Percentiles rank a stretch among this genome's conserved stretches.
These are phyloP conservation scores for Sesamia inferens DNA, from an alignment of 2,888 invertebrate genomes.

Conservation along the genomic window DNA sequence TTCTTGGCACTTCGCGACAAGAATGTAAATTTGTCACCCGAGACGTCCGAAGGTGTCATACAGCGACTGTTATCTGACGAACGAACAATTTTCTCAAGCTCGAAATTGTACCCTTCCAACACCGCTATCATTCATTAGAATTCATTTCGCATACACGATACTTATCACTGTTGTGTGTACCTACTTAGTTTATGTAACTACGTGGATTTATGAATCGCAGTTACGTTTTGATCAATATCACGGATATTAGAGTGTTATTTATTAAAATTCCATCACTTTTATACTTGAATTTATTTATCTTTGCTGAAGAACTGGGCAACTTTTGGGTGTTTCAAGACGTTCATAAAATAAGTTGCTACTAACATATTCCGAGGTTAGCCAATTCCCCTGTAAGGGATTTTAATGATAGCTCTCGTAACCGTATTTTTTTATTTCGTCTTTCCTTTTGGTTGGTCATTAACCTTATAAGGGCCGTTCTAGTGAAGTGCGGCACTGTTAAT, in stretches of 20 bases:
- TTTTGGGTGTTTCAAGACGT: slow-evolving; percentile 52
- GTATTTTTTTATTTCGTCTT: slow-evolving; percentile 67
- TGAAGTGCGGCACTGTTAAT: slow-evolving; percentile 49
- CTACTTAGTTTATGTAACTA: slow-evolving; percentile 68
- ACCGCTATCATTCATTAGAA: slow-evolving; percentile 72
- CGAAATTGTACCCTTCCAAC: slow-evolving; percentile 67
- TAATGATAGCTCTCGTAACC: slow-evolving; percentile 67
- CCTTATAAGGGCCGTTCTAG: slow-evolving; percentile 54
- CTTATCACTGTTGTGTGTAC: slow-evolving; percentile 68
- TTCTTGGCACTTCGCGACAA: slow-evolving; percentile 68
- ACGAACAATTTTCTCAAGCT: slow-evolving; percentile 70
- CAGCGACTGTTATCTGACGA: slow-evolving; percentile 78
- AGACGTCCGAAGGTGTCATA: slow-evolving; percentile 76
- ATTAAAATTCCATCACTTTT: slow-evolving; percentile 48
- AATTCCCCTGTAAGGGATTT: slow-evolving; percentile 65
- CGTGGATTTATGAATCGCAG: slow-evolving; percentile 62
- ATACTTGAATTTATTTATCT: slow-evolving; percentile 60
- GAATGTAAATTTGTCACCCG: slow-evolving; percentile 82
- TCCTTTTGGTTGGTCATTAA: slow-evolving; percentile 63
- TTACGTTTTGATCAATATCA: slow-evolving; percentile 63
- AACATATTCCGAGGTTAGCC: slow-evolving; percentile 62
- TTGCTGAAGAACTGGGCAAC: slow-evolving; percentile 51
- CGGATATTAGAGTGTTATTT: slow-evolving; percentile 64
- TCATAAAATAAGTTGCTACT: slow-evolving; percentile 62
- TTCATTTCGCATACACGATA: slow-evolving; percentile 74